Percentiles rank a stretch among this genome's conserved stretches.
Evolutionary conservation across 2,797 vertebrate genomes (phyloP).

Genomic region (Morus bassanus): DNA sequence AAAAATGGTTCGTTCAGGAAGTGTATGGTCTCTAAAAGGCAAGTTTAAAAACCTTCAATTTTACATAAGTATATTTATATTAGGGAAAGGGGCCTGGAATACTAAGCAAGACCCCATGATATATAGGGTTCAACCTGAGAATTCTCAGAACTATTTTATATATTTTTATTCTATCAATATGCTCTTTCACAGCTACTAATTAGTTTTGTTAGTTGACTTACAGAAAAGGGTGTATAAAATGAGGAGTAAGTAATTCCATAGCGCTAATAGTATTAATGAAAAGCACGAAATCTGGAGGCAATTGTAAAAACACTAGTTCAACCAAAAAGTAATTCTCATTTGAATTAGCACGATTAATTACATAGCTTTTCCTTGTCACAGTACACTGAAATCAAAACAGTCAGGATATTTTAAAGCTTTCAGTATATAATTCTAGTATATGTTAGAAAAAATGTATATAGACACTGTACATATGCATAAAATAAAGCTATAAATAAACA

Average conservation of each 20-base stretch:
- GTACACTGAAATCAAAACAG: neutral
- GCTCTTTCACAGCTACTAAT: conserved; percentile 74
- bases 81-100: conserved; percentile 24
- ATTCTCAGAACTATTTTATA: conserved; percentile 67
- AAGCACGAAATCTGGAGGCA: conserved; percentile 60
- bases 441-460: neutral
- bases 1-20: conserved; percentile 74
- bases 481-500: conserved; percentile 30
- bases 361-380: conserved; percentile 40
- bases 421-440: neutral
- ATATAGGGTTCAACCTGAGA: conserved; percentile 66
- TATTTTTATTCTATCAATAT: conserved; percentile 72
- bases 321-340: conserved; percentile 59
- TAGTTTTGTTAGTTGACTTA: conserved; percentile 72
- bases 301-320: conserved; percentile 40
- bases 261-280: conserved; percentile 59
- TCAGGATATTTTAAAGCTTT: neutral
- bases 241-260: conserved; percentile 58
- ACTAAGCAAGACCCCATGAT: conserved; percentile 43
- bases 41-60: conserved; percentile 70
- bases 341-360: conserved; percentile 65
- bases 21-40: conserved; percentile 70
- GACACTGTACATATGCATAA: neutral
- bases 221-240: conserved; percentile 66
- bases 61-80: conserved; percentile 71